Conservation (phyloP, 2,113 vertebrate species). For the Petromus typicus region DNA sequence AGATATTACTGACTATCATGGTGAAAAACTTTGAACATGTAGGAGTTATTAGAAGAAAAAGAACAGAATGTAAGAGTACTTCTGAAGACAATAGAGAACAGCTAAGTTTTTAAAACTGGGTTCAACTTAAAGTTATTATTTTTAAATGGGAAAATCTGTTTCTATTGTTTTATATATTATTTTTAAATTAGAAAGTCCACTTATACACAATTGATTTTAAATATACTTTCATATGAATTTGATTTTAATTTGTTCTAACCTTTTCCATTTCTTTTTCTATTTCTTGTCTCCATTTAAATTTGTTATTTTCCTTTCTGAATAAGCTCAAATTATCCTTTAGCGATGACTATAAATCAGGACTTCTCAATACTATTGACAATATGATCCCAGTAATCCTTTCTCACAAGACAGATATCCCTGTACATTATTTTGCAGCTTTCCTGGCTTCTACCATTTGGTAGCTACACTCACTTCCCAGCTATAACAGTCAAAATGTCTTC, state of each 20-base stretch:
- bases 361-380: not conserved
- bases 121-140: not conserved
- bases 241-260: not conserved
- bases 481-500: not conserved
- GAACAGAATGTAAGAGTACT: not conserved
- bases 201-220: conserved; percentile 1
- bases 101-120: not conserved
- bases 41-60: not conserved
- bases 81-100: not conserved
- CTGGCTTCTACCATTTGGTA: not conserved
- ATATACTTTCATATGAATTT: conserved; percentile 25
- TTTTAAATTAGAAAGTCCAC: not conserved
- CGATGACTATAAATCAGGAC: not conserved
- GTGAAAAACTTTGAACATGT: not conserved
- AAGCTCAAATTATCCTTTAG: not conserved
- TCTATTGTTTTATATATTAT: not conserved
- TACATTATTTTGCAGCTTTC: not conserved
- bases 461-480: not conserved
- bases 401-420: not conserved
- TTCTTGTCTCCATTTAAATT: not conserved
- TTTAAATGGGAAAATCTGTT: not conserved
- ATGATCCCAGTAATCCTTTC: not conserved
- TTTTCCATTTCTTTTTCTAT: not conserved
- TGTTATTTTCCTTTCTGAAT: not conserved
- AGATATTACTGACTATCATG: not conserved